phyloP scores from a whole-genome alignment of 2,797 vertebrate genomes.

The Melopsittacus undulatus region DNA sequence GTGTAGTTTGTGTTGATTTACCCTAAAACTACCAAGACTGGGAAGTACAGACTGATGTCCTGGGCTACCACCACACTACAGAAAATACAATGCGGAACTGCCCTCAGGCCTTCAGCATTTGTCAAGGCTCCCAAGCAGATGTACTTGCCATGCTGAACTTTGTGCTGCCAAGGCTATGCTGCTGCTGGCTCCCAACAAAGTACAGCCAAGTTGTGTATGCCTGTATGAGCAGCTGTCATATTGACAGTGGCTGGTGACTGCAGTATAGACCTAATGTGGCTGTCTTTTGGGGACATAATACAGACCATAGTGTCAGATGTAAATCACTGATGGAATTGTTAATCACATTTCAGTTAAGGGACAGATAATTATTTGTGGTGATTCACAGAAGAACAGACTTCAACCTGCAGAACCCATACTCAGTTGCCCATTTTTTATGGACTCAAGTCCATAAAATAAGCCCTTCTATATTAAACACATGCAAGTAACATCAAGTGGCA shows the following conservation, averaged over 20 bases:
- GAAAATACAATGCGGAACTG: neutral
- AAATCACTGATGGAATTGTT: neutral
- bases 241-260: accelerated
- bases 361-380: neutral
- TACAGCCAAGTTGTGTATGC: neutral
- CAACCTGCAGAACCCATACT: neutral
- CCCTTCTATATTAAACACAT: neutral
- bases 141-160: neutral
- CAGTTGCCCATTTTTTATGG: neutral
- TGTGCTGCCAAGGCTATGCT: neutral
- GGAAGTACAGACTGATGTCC: neutral
- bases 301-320: neutral
- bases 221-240: accelerated
- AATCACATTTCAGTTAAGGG: neutral
- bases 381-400: neutral
- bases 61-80: accelerated
- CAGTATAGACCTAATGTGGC: accelerated
- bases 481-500: accelerated
- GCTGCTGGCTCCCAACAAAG: neutral
- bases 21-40: neutral
- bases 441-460: neutral
- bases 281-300: neutral
- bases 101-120: neutral
- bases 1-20: neutral
- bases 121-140: neutral